Evolutionary conservation across 2,797 vertebrate genomes (phyloP), one percentile per base, ranked within the genome.

Genomic region (Sparus aurata): DNA sequence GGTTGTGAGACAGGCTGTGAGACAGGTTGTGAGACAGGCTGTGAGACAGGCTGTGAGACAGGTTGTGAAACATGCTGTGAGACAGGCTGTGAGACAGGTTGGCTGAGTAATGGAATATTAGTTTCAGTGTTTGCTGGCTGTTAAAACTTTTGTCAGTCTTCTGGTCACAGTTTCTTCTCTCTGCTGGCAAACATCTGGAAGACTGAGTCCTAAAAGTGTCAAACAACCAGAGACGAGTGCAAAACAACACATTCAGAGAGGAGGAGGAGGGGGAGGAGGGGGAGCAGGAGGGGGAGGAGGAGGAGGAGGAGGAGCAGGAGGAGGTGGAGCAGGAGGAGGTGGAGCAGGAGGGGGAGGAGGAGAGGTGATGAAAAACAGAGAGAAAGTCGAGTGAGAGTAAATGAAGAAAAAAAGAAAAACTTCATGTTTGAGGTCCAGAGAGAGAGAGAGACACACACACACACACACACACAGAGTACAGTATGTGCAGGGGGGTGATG

Each of bases 341-440:
- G 46, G 3, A 9, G 18, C 69, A 25, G 54, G 61, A 8, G 73
- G 12, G 22, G 20, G 57, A 8, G 73, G 12, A 22, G 20, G 18
- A 70, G 67, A 70, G 53, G 82, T 34, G 30, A 34, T 34, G 77
- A 69, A n/a, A 74, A 75, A 0, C 58, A 73, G 79, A 5, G 52
- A 46, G 46, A n/a, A 43, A 53, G 17, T 8, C 30, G 54, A 58
- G 43, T 22, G 53, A 11, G 22, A 47, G 55, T 16, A 7, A 55
- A 50, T 20, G 41, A 45, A 5, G 59, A 11, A 71, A 22, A 49
- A n/a, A n/a, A 30, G 57, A 52, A 27, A 38, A 46, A 25, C 1
- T 10, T 61, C 62, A 58, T 79, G 80, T 89, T 81, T 47, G 38
- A 73, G 41, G 22, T 74, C 59, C 73, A 87, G 70, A 66, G 61